These are phyloP conservation scores for Callitettix versicolor DNA, from an alignment of 1,140 invertebrate species.

Conservation along the genomic window DNA sequence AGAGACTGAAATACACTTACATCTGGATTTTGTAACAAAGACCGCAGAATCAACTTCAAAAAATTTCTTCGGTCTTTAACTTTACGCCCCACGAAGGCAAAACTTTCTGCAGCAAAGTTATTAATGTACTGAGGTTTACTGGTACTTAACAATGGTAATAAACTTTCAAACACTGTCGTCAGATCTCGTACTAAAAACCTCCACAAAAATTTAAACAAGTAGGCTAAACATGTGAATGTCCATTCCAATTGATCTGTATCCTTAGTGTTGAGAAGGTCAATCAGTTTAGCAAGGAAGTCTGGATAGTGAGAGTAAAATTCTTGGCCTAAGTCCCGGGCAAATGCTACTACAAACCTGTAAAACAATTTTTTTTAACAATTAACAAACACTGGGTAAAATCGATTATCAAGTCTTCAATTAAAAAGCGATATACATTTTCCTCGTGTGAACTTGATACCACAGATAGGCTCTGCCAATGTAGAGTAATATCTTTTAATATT, in stretches of 20 bases:
- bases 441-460: background rate
- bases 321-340: conserved; percentile 72
- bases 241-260: conserved; percentile 73
- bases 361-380: too few relatives aligned
- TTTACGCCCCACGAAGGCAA: conserved; percentile 84
- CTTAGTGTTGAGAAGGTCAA: conserved; percentile 62
- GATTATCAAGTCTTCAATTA: too few relatives aligned
- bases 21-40: conserved; percentile 51
- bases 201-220: conserved; percentile 81
- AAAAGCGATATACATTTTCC: background rate
- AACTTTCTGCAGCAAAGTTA: conserved; percentile 88
- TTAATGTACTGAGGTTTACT: conserved; percentile 67
- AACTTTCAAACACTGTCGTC: conserved; percentile 54
- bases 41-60: conserved; percentile 55
- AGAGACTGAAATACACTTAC: conserved; percentile 44
- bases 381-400: too few relatives aligned
- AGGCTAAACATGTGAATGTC: conserved; percentile 71
- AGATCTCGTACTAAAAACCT: conserved; percentile 71
- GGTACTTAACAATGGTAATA: conserved; percentile 63
- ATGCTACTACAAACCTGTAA: conserved; percentile 67
- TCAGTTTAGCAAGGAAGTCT: conserved; percentile 52
- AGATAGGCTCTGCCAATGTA: background rate
- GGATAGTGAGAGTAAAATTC: conserved; percentile 79
- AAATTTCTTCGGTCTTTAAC: conserved; percentile 68
- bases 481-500: background rate